A percentile compares a stretch with the other conserved stretches of the same genome.
These are phyloP conservation scores for Aldrovandia affinis DNA, from an alignment of 2,797 vertebrate species.

Conservation along the genomic window DNA sequence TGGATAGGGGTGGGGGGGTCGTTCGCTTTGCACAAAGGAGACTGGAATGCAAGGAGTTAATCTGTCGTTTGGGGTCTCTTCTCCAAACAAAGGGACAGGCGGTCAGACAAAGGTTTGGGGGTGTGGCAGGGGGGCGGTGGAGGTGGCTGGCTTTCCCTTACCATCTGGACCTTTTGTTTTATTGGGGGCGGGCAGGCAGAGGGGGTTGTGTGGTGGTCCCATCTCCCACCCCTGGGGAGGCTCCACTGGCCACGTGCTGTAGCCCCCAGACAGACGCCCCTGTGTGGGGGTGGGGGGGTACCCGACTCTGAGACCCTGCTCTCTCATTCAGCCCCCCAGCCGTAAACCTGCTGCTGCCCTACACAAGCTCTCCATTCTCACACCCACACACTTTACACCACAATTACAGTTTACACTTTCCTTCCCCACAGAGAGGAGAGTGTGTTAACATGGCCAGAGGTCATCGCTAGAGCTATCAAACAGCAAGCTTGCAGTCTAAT, in stretches of 20 bases:
- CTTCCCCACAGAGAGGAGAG: no score
- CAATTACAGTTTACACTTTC: no score
- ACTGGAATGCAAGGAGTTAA: conserved; percentile 78
- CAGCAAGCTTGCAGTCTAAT: no score
- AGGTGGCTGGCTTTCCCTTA: conserved; percentile 61
- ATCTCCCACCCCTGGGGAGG: conserved; percentile 59
- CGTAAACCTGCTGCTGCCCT: no score
- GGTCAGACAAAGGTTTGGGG: conserved; percentile 63
- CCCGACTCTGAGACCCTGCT: background rate
- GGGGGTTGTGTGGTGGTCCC: conserved; percentile 54
- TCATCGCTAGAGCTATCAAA: no score
- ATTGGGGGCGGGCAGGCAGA: conserved; percentile 48
- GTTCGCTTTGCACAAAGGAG: conserved; percentile 66
- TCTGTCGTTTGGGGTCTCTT: conserved; percentile 71
- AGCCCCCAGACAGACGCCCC: background rate
- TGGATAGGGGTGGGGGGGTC: conserved; percentile 20
- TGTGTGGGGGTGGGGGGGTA: background rate
- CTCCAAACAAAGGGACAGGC: conserved; percentile 71
- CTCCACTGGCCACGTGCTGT: conserved; percentile 22
- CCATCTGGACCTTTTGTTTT: conserved; percentile 84
- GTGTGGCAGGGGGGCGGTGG: conserved; percentile 42
- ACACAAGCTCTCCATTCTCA: conserved; percentile 67
- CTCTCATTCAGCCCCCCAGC: background rate
- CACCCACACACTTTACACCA: background rate
- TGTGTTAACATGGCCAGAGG: no score